phyloP scores from a whole-genome alignment of 2,797 vertebrate species.

The Aeoliscus strigatus region DNA sequence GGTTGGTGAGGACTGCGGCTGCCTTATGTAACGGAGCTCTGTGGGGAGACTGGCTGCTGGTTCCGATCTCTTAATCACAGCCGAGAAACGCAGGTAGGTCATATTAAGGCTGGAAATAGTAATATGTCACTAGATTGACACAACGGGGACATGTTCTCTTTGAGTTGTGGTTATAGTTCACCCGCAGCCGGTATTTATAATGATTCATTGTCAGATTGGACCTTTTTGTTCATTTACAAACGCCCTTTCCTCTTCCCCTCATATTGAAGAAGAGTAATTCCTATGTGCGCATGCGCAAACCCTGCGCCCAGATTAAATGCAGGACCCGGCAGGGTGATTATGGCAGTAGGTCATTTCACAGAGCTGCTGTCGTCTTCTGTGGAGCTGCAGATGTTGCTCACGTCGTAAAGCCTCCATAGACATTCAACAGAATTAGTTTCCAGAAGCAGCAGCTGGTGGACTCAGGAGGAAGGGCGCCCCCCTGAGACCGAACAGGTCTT shows the following conservation, averaged over 20 bases:
- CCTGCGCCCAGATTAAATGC: conserved; percentile 43
- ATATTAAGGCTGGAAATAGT: not conserved
- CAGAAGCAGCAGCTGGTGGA: not conserved
- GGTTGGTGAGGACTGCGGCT: conserved; percentile 23
- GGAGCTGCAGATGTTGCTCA: conserved; percentile 2
- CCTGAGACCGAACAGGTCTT: conserved; percentile 27
- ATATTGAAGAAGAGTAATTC: conserved; percentile 33
- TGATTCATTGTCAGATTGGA: too few relatives aligned
- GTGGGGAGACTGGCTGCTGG: conserved; percentile 33
- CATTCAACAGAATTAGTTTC: not conserved
- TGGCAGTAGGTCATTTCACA: conserved; percentile 25
- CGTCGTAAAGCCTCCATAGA: not conserved
- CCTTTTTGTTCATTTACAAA: conserved; percentile 6
- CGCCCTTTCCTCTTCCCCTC: conserved; percentile 15
- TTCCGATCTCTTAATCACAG: conserved; percentile 23
- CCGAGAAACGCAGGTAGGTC: conserved; percentile 57
- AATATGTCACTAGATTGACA: not conserved
- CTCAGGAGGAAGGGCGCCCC: conserved; percentile 57
- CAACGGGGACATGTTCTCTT: too few relatives aligned
- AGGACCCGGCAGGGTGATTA: conserved; percentile 30
- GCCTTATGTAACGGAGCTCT: conserved; percentile 68
- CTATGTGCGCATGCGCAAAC: conserved; percentile 61
- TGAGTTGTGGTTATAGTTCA: too few relatives aligned
- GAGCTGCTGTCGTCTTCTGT: too few relatives aligned
- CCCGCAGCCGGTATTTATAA: too few relatives aligned